These are phyloP conservation scores for Hippocampus abdominalis DNA, from an alignment of 2,113 vertebrate genomes.

Conservation along the genomic window DNA sequence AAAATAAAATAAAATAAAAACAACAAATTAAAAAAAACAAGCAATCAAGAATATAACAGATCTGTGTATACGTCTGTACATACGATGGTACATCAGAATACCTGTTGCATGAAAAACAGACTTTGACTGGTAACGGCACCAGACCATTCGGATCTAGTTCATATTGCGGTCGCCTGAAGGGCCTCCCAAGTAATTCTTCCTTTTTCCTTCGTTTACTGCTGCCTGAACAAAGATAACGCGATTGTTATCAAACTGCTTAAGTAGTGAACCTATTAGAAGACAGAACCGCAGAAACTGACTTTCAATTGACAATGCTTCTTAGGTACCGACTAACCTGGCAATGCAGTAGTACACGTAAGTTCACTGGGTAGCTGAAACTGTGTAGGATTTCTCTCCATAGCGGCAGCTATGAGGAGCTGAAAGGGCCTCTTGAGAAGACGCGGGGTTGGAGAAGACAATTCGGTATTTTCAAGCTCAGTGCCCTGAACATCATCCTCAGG, in stretches of 20 bases:
- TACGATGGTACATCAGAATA: slow-evolving; percentile 32
- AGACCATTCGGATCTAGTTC: slow-evolving; percentile 94
- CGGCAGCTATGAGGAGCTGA: slow-evolving; percentile 94
- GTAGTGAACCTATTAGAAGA: neutral
- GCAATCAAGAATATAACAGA: neutral
- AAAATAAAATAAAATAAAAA: neutral
- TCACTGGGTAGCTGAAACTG: slow-evolving; percentile 98
- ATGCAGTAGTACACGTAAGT: slow-evolving; percentile 94
- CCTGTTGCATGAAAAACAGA: slow-evolving; percentile 96
- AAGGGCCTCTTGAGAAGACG: slow-evolving; percentile 93
- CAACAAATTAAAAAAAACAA: neutral
- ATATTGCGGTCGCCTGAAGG: slow-evolving; percentile 90
- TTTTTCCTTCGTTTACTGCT: slow-evolving; percentile 94
- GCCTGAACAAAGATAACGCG: slow-evolving; percentile 65
- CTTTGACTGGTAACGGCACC: slow-evolving; percentile 92
- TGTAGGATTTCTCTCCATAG: slow-evolving; percentile 96
- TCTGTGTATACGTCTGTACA: neutral
- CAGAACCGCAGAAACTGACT: neutral
- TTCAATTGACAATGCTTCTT: neutral
- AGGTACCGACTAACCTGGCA: slow-evolving; percentile 78
- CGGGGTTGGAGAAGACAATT: slow-evolving; percentile 26
- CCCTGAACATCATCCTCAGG: slow-evolving; percentile 87
- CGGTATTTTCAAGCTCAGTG: slow-evolving; percentile 79
- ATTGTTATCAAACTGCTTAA: neutral
- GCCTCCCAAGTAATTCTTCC: slow-evolving; percentile 92